Base-by-base conservation (phyloP, 2,888 invertebrate genomes). In the Drosophila formosana region DNA sequence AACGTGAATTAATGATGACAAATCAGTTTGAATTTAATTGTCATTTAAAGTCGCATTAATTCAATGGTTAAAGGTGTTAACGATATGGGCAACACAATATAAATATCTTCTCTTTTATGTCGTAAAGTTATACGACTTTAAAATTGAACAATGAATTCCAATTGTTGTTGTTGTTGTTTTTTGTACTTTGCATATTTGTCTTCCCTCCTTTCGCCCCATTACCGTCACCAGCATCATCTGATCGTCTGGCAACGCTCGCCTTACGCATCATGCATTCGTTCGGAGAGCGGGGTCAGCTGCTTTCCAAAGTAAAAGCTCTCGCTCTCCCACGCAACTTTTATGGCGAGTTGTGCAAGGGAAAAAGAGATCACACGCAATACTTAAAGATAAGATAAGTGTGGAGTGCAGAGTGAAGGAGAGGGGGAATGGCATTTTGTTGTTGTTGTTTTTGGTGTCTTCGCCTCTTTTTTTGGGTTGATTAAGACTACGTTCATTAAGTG, bases 241-340 rank as follows among this genome's bases (percentile, higher is more conserved):
- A 50, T 7, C 26, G n/a, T 56, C 49, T 47, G 47, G 55, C 63
- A 37, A 53, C 37, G 11, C 66, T 64, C 23, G 6, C 23, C 52
- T 41, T 69, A 62, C 53, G 58, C 68, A 73, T 51, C 26, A 34
- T 75, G 32, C 45, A 39, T 39, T 43, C 50, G 55, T 50, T 70
- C 13, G 55, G 63, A 37, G 65, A 49, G 64, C 13, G 58, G 57
- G 60, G 64, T 74, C 64, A 74, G 34, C 66, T 46, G 72, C 72
- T 62, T 52, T 61, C 56, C 66, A 78, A 80, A 78, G 81, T 83
- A 83, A 83, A 83, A 81, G 83, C 81, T 75, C 75, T 75, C 72
- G 83, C 81, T 75, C 75, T 75, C 72, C 79, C 79, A 81, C 76
- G 68, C 84, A 71, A 66, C 47, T 37, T 74, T 61, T 47, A 56